Conservation (phyloP, 2,113 vertebrate genomes). For the Cranoglanis bouderius region DNA sequence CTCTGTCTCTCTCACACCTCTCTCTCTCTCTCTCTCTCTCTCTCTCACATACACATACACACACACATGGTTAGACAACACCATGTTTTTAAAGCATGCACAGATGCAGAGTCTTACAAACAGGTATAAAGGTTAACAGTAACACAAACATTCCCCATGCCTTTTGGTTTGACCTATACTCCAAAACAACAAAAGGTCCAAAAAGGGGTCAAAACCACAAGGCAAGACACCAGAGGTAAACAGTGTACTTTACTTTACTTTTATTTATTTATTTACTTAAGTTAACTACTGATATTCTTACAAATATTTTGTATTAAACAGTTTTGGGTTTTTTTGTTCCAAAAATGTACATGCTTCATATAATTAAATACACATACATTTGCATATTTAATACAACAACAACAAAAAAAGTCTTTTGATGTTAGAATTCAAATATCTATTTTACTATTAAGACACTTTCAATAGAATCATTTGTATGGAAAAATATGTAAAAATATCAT, state of each 20-base stretch:
- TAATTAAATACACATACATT: neutral
- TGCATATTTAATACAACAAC: neutral
- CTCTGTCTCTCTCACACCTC: neutral
- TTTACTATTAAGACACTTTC: neutral
- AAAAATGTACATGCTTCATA: neutral
- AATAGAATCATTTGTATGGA: too few species aligned
- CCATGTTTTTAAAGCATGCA: neutral
- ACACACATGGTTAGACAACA: too few species aligned
- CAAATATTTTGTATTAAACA: too few species aligned
- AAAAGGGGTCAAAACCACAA: neutral
- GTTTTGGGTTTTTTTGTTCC: too few species aligned
- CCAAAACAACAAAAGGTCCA: neutral
- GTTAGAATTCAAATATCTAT: neutral
- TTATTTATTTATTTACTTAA: too few species aligned
- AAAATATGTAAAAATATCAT: too few species aligned
- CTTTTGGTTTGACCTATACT: neutral
- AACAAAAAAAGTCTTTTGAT: neutral
- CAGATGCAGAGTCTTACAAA: neutral
- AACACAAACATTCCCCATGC: neutral
- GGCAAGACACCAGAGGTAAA: neutral
- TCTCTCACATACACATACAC: neutral
- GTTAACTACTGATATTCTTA: too few species aligned
- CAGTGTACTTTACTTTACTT: neutral
- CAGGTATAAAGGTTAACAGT: neutral
- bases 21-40: neutral